Base-by-base conservation (phyloP, 2,797 vertebrate genomes). In the Orestias chungarensis region DNA sequence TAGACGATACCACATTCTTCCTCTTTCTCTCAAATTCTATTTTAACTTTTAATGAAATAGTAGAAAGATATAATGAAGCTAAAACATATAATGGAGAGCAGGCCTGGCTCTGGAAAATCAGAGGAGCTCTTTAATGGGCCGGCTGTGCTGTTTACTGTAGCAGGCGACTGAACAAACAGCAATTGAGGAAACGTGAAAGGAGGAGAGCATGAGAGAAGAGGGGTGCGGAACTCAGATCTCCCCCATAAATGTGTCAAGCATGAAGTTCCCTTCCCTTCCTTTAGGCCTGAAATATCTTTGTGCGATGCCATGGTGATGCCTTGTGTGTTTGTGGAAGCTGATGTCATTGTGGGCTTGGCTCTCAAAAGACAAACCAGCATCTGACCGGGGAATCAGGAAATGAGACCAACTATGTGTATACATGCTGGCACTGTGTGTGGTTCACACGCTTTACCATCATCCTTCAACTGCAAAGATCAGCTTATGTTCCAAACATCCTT, bases 301-400 rank as follows among this genome's bases (percentile, higher is more conserved):
- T 93, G 90, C 70, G 94, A 93, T 95, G 86, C 96, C 95, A 96
- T 97, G 95, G 96, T 90, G 95, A 97, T 91, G 91, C 88, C 93
- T 92, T 86, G 89, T 91, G 78, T 95, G 95, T 95, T 94, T 93
- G 94, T 94, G 95, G 96, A 97, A 97, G 95, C 95, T 96, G 95
- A 95, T 96, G 95, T 96, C 96, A 97, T 93, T 94, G 93, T 93
- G 69, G 81, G 93, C 92, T 94, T 91, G 91, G 82, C 92, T 93
- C 92, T 91, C 88, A 88, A 89, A 91, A 88, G 89, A 87, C 75
- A 90, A 89, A 88, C 84, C 85, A 88, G 89, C 77, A 46, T 90
- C 83, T 74, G 82, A 85, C 75, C 66, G 76, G 87, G 81, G 82
- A 88, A 89, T 89, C 88, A 91, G 92, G 93, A 95, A 95, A 95